Evolutionary conservation across 2,888 invertebrate species (phyloP), one percentile per base, ranked within the genome.

Genomic region (Mongoloraphidia duomilia): DNA sequence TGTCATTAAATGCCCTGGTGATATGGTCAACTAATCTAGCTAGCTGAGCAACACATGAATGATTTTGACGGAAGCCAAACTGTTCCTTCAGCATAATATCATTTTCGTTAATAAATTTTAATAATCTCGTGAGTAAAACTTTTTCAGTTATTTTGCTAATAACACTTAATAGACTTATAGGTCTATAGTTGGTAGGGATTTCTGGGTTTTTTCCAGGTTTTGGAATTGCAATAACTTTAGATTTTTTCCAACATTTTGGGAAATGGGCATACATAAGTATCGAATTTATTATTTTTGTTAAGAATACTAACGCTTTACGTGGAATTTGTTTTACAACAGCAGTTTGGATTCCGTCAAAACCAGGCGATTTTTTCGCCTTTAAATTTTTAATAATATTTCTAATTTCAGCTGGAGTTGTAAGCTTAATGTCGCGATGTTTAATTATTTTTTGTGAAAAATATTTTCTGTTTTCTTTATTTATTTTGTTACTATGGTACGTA

Each of bases 1-100:
- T 53, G 9, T 50, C 39, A 26, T 56, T 53, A 11, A 59, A 55
- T 39, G 55, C 58, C 6, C 53, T 38, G 9, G 54, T 46, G 9
- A 59, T 54, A 12, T 49, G 17, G 40, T 58, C 50, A 12, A 50
- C 50, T 11, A 62, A 54, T 47, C 57, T 42, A 2, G 50, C 48
- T 6, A 60, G 52, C 41, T 59, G 60, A 39, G 58, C 55, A 2
- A 48, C 51, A 1, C 60, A 60, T 2, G 54, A 56, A 47, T 59
- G 59, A 10, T 50, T 46, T 35, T 41, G 46, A 26, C 59, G 38
- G 51, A 61, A 62, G 8, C 60, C 58, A 47, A 57, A 58, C 51
- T 61, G 60, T 12, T 57, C 49, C 2, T 46, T 17, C 3, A 54
- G 34, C 26, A 55, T 36, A 5, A 52, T 49, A 11, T 43, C 49